Evolutionary conservation across 2,888 invertebrate species (phyloP), one percentile per base, ranked within the genome.

Genomic region (Xanthorhoe designata): DNA sequence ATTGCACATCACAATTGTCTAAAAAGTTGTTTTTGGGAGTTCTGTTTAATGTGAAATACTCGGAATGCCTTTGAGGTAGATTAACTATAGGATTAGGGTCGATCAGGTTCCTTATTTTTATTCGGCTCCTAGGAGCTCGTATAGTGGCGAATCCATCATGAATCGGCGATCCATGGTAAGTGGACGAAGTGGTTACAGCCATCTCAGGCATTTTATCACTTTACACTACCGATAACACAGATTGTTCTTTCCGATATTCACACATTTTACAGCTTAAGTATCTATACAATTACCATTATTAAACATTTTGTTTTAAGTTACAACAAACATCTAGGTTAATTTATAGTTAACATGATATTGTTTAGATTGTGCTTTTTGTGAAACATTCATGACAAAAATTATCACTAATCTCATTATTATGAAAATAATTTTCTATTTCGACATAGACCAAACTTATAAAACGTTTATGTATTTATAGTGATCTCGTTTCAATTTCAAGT

Each of bases 131-230:
- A 42, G 93, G 95, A 13, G 96, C 94, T 66, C 97, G 94, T 76
- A 98, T 97, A n/a, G 97, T 98, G 59, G 97, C 97, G 89, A 97
- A 98, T 63, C 97, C 97, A 88, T 98, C 97, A 87, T 97, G 96
- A 59, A 97, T 95, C 66, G 96, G 95, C 61, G 95, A 89, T 61
- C 91, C 91, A 79, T 92, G 90, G 80, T 88, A 92, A 57, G 88
- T 88, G 61, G 88, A 82, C 35, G 93, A 90, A 63, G 92, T 91
- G 17, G 92, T 92, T 61, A 92, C 91, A 59, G 93, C 92, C 92
- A 90, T 89, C 51, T 81, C 80, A 63, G 75, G 68, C 69, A 73
- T 75, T 69, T 75, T 75, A 73, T 74, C 79, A 83, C 55, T 63
- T 68, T 56, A 68, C 60, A 69, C 68, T 51, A 59, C 5, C 58